A percentile compares a stretch with the other conserved stretches of the same genome.
These are phyloP conservation scores for Parotia lawesii DNA, from an alignment of 2,113 vertebrate species.

Conservation along the genomic window DNA sequence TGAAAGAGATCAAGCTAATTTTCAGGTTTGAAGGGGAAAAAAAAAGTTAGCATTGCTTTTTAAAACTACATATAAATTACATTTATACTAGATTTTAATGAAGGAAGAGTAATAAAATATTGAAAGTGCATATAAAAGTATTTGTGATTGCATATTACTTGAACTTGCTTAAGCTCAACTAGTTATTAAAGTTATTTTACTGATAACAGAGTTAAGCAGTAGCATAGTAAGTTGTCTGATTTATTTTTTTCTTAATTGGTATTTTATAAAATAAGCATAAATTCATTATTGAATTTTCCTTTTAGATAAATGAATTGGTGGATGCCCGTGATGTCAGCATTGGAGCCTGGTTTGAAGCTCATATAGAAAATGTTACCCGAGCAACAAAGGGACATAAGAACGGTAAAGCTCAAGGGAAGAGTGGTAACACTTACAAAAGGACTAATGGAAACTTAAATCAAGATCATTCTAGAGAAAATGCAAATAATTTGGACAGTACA, in stretches of 20 bases:
- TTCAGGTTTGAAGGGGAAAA: not conserved
- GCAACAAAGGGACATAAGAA: conserved; percentile 84
- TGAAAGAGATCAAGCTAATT: not conserved
- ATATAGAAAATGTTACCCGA: conserved; percentile 86
- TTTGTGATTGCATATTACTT: not conserved
- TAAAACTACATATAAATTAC: not conserved
- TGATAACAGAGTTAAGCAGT: not conserved
- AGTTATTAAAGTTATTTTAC: not conserved
- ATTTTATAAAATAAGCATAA: not conserved
- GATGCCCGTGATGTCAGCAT: conserved; percentile 94
- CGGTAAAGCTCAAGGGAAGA: conserved; percentile 81
- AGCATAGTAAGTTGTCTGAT: not conserved
- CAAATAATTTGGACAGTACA: conserved; percentile 81
- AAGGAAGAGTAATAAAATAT: not conserved
- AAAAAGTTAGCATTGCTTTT: not conserved
- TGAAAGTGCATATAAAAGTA: not conserved
- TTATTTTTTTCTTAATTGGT: not conserved
- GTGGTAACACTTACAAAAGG: conserved; percentile 86
- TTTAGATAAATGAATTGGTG: conserved; percentile 96
- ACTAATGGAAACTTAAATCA: conserved; percentile 86
- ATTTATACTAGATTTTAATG: not conserved
- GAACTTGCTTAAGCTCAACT: not conserved
- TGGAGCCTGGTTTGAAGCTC: conserved; percentile 97
- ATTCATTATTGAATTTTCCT: conserved; percentile 61
- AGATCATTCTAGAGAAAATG: conserved; percentile 83